phyloP scores from a whole-genome alignment of 2,113 vertebrate species.

The Rhombomys opimus region DNA sequence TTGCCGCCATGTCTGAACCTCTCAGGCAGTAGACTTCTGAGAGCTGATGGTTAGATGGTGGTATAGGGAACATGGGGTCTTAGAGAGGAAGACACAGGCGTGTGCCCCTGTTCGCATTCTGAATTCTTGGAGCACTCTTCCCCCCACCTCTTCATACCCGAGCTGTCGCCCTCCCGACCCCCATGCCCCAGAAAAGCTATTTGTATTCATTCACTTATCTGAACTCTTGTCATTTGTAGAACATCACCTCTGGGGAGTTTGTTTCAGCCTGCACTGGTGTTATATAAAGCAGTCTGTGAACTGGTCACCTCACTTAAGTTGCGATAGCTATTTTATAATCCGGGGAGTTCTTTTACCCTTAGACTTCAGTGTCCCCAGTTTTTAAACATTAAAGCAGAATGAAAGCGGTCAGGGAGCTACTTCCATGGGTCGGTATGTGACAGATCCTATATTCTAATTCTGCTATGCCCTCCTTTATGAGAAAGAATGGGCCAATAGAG shows the following conservation, averaged over 20 bases:
- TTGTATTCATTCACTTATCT: slow-evolving; percentile 37
- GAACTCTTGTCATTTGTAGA: slow-evolving; percentile 51
- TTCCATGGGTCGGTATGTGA: background rate
- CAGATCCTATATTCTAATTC: background rate
- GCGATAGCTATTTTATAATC: background rate
- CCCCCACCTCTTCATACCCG: background rate
- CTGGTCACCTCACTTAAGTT: background rate
- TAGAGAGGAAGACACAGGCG: background rate
- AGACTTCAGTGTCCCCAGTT: background rate
- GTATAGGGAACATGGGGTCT: too few relatives aligned
- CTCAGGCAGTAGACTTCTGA: background rate
- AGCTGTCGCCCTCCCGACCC: background rate
- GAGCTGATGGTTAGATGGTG: background rate
- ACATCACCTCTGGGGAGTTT: background rate
- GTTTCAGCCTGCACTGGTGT: background rate
- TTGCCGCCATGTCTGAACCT: background rate
- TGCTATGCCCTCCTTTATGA: background rate
- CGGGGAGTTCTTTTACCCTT: background rate
- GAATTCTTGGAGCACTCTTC: background rate
- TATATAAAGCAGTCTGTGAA: background rate
- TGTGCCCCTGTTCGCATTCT: background rate
- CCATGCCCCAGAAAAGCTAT: background rate
- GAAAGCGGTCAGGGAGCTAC: background rate
- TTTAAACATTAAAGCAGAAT: background rate
- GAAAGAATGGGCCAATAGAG: background rate